phyloP scores from a whole-genome alignment of 2,888 invertebrate genomes.

The Nebria brevicollis region DNA sequence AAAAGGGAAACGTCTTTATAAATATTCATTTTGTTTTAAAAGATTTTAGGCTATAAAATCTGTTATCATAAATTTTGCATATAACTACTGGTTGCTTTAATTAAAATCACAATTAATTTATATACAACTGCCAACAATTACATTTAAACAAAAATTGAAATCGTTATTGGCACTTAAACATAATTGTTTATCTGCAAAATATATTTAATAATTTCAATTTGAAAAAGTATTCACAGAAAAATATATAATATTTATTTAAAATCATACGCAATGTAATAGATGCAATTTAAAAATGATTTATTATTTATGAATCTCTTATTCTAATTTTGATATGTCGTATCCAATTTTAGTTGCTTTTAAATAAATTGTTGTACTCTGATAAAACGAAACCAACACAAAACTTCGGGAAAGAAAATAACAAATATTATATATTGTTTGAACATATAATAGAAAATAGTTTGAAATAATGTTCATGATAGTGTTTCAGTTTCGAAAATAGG shows the following conservation, averaged over 20 bases:
- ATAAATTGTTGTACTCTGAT: too few relatives aligned
- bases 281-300: too few relatives aligned
- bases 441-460: neutral
- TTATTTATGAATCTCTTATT: too few relatives aligned
- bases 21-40: neutral
- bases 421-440: neutral
- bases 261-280: too few relatives aligned
- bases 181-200: neutral
- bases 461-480: constrained; percentile 10
- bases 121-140: neutral
- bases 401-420: neutral
- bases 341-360: too few relatives aligned
- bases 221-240: too few relatives aligned
- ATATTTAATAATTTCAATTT: neutral
- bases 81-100: neutral
- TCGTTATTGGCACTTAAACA: neutral
- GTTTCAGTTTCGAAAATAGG: constrained; percentile 17
- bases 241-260: too few relatives aligned
- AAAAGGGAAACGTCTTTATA: neutral
- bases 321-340: too few relatives aligned
- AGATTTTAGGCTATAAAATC: neutral
- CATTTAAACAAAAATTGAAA: neutral
- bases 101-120: neutral
- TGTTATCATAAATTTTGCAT: neutral
- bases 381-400: neutral